phyloP scores from a whole-genome alignment of 1,140 invertebrate species.

The Pachyrhynchus sulphureomaculatus region DNA sequence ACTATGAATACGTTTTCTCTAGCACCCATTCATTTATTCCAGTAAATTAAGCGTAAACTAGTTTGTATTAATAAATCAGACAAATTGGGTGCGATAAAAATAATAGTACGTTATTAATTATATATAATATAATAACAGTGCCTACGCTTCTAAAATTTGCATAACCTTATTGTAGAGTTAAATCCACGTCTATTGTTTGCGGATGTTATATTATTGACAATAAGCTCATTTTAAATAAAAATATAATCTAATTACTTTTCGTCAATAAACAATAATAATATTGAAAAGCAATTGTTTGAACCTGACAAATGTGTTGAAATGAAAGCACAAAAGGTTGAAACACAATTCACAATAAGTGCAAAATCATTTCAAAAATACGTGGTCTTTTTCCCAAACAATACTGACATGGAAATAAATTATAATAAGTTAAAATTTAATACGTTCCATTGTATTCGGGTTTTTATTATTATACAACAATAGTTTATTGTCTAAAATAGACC shows the following conservation, averaged over 20 bases:
- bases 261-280: slow-evolving; percentile 1
- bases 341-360: slow-evolving; percentile 11
- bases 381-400: slow-evolving; percentile 11
- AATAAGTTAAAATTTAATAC: slow-evolving; percentile 23
- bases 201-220: too few species aligned
- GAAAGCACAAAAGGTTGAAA: slow-evolving; percentile 1
- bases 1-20: too few species aligned
- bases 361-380: slow-evolving; percentile 18
- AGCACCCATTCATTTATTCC: too few species aligned
- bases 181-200: too few species aligned
- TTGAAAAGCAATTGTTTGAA: slow-evolving; percentile 1
- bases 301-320: too few species aligned
- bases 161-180: too few species aligned
- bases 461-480: slow-evolving; percentile 13
- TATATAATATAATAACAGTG: too few species aligned
- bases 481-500: slow-evolving; percentile 16
- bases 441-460: slow-evolving; percentile 12
- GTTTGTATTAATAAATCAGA: too few species aligned
- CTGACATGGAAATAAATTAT: slow-evolving; percentile 13
- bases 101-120: too few species aligned
- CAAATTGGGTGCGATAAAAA: too few species aligned
- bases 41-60: too few species aligned
- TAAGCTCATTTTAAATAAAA: not conserved
- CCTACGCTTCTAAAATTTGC: too few species aligned
- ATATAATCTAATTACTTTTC: not conserved